Percentiles rank a stretch among this genome's conserved stretches.
Conservation (phyloP, 2,888 invertebrate genomes). For the Aspidapion aeneum region DNA sequence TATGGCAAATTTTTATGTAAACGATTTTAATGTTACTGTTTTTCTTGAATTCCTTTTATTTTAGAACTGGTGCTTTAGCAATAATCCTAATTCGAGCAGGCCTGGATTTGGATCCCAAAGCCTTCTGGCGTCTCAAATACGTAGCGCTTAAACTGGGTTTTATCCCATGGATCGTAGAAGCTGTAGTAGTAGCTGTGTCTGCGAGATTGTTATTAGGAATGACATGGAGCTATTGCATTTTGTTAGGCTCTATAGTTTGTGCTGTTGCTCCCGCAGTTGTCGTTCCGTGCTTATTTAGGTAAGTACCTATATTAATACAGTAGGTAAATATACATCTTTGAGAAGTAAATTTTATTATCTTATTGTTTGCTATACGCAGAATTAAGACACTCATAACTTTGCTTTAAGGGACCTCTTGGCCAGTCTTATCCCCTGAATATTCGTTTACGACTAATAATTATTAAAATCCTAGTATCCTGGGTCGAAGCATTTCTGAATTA, state of each 20-base stretch:
- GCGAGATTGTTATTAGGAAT: slow-evolving; percentile 71
- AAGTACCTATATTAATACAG: not conserved
- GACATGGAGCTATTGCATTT: slow-evolving; percentile 82
- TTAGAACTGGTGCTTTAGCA: slow-evolving; percentile 87
- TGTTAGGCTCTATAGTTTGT: slow-evolving; percentile 81
- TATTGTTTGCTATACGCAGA: not conserved
- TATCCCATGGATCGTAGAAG: slow-evolving; percentile 83
- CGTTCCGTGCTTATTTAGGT: slow-evolving; percentile 80
- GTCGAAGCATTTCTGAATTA: no score
- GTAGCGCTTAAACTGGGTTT: slow-evolving; percentile 83
- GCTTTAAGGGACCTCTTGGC: no score
- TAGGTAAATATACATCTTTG: no score
- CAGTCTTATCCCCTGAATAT: no score
- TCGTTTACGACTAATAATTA: no score
- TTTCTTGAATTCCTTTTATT: no score
- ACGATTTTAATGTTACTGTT: no score
- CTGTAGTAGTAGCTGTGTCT: slow-evolving; percentile 63
- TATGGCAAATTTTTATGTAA: no score
- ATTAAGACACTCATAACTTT: not conserved
- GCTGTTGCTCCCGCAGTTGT: slow-evolving; percentile 97
- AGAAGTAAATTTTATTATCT: no score
- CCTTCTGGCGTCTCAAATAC: slow-evolving; percentile 77
- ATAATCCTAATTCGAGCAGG: slow-evolving; percentile 92
- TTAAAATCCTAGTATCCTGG: no score
- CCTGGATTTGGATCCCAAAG: slow-evolving; percentile 84